These are phyloP conservation scores for Regulus satrapa DNA, from an alignment of 2,113 vertebrate species.

Conservation along the genomic window DNA sequence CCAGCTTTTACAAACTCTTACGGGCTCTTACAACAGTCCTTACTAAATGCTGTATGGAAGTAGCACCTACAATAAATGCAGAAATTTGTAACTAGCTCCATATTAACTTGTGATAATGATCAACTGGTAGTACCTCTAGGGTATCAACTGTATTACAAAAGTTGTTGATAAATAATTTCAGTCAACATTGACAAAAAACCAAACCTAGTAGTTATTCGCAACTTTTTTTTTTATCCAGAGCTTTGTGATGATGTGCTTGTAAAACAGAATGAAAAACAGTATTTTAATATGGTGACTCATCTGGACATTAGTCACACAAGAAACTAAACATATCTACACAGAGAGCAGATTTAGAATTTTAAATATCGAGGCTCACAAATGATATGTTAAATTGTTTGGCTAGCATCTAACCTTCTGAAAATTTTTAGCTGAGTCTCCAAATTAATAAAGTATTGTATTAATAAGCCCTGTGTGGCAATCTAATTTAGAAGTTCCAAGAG, in stretches of 20 bases:
- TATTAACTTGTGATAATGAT: background rate
- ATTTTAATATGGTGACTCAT: constrained; percentile 18
- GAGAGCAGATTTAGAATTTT: background rate
- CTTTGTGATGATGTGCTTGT: background rate
- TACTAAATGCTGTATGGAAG: background rate
- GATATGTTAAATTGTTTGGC: background rate
- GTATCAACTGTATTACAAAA: background rate
- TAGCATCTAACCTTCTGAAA: background rate
- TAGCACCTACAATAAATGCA: background rate
- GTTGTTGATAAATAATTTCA: background rate
- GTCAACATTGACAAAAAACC: background rate
- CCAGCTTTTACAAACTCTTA: background rate
- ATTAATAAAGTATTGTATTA: background rate
- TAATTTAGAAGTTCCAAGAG: background rate
- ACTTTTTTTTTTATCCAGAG: background rate
- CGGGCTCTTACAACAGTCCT: background rate
- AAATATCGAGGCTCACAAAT: background rate
- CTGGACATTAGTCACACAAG: constrained; percentile 1
- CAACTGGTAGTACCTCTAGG: background rate
- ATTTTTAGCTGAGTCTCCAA: background rate
- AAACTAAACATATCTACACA: background rate
- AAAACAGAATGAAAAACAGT: constrained; percentile 1
- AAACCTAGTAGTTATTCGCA: background rate
- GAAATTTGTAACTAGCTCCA: background rate
- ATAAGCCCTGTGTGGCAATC: background rate